Base-by-base conservation (phyloP, 2,888 invertebrate species). In the Dynastes tityus region DNA sequence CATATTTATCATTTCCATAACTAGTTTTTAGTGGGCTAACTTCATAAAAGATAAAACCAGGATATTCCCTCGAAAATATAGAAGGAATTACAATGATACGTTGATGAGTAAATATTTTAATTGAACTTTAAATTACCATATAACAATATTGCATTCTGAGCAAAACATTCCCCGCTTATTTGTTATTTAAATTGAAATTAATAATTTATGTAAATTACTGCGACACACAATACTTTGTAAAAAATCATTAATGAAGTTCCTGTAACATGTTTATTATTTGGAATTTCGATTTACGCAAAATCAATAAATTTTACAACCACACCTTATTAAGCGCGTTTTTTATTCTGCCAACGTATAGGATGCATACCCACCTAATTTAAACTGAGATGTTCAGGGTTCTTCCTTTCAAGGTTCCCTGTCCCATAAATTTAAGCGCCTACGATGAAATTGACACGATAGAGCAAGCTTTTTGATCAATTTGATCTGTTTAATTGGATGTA, bases 371-470 rank as follows among this genome's bases (percentile, higher is more conserved):
- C 68, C 68, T 68, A 68, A n/a, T 51, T 68, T 29, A 51, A 65
- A 68, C 51, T 29, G 49, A 68, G 51, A 51, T 51, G 68, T 58
- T 70, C 70, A 70, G 70, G 70, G 70, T 70, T 37, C 22, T 32
- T 40, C 58, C 37, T 13, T 16, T 58, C 73, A 73, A 73, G 73
- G 73, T 61, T 37, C 4, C 8, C 11, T 2, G 40, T 11, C 22
- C n/a, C 73, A 73, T 73, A 73, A 73, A 73, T 73, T 58, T 8
- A 40, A 55, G 58, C 73, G 58, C 73, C 73, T 51, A 73, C 73
- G 37, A 58, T 37, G 37, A 71, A 55, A 40, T 11, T 51, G 51
- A 51, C 32, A 40, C n/a, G 32, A 32, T 16, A 37, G 11, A n/a
- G 45, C 45, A 45, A 45, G 0, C 6, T 45, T 9, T 32, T 32